Base-by-base conservation (phyloP, 2,113 vertebrate genomes). In the Ophiodon elongatus region DNA sequence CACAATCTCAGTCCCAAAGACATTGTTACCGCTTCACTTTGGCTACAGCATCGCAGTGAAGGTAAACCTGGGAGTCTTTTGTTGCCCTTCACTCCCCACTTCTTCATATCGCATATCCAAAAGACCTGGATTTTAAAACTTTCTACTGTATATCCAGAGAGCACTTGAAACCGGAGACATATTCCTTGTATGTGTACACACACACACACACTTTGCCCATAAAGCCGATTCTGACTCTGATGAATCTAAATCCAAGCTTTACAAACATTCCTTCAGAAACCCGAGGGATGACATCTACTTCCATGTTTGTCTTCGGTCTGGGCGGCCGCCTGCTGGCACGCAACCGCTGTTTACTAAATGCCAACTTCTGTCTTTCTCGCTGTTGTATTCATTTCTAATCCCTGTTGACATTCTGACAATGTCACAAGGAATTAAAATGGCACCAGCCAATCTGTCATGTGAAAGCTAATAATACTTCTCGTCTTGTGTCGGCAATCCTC, bases 371-470 rank as follows among this genome's bases (percentile, higher is more conserved):
- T 66, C 74, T 56, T 65, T 52, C 63, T 57, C 10, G 50, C 13
- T n/a, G 50, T 77, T 33, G 63, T 56, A 25, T 67, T 57, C 25
- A 19, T 67, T 77, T 77, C 31, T 67, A 77, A 77, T 77, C 74
- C 74, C 35, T 6, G 19, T 39, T 67, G 75, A 67, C 75, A 67
- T 77, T 67, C 25, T 2, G 8, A 77, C 63, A 57, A 33, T n/a
- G 63, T 57, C 75, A 67, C 6, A 0, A 31, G 50, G 63, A 29
- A 56, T 35, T 67, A 21, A 31, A 57, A 77, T 57, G 25, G 47
- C 35, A 57, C 25, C 31, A 41, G 45, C n/a, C 47, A 54, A 31
- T 77, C 50, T 57, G 47, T 67, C 63, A 54, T 2, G 4, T 4
- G 21, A 56, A 56, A 31, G 4, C 50, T 43, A n/a, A 67, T 54